phyloP scores from a whole-genome alignment of 2,888 invertebrate species.

The Oscheius sp. region DNA sequence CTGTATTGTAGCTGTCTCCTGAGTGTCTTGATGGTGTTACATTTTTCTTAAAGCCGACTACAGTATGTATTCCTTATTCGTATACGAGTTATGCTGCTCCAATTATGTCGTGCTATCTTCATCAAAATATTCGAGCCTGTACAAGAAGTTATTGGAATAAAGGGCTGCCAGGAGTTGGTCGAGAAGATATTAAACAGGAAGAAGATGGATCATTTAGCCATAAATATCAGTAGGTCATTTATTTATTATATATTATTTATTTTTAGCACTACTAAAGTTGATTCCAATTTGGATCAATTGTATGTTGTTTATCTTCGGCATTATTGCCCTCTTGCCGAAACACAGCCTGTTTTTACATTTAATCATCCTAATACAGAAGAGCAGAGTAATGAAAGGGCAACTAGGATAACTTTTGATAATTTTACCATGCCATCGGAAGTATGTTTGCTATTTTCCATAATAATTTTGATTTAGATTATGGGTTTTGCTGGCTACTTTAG shows the following conservation, averaged over 20 bases:
- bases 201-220: neutral
- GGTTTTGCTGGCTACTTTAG: conserved; percentile 97
- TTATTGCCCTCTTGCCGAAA: conserved; percentile 78
- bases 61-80: conserved; percentile 65
- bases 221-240: neutral
- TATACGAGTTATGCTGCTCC: conserved; percentile 79
- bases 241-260: neutral
- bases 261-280: conserved; percentile 30
- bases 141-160: conserved; percentile 38
- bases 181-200: conserved; percentile 27
- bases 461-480: conserved; percentile 61
- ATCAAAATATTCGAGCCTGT: conserved; percentile 49
- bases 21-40: conserved; percentile 79
- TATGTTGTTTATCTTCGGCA: conserved; percentile 93
- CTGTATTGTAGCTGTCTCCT: conserved; percentile 97
- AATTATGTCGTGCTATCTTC: conserved; percentile 87
- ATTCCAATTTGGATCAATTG: conserved; percentile 80
- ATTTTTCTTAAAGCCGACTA: conserved; percentile 74
- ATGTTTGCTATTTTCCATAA: conserved; percentile 9
- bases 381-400: conserved; percentile 43
- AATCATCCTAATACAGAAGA: conserved; percentile 85
- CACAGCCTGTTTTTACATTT: conserved; percentile 83
- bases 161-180: conserved; percentile 48
- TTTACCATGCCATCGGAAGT: conserved; percentile 48
- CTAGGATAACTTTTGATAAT: conserved; percentile 40